Conservation (phyloP, 2,888 invertebrate genomes). For the Drosophila neonasuta region DNA sequence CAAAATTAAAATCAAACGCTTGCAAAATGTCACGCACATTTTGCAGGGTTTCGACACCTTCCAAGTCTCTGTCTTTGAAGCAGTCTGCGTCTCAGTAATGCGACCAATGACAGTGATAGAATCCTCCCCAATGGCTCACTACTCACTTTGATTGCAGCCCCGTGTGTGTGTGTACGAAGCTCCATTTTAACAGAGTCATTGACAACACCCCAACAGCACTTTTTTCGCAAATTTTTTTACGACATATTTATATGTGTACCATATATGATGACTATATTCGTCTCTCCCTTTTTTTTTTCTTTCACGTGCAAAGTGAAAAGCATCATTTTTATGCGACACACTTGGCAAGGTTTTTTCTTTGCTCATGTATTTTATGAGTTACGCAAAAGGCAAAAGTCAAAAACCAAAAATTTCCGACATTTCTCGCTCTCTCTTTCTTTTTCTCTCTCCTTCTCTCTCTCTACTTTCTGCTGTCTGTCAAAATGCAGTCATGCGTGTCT, state of each 20-base stretch:
- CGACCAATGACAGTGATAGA: conserved; percentile 40
- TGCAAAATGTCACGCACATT: conserved; percentile 47
- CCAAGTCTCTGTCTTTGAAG: not conserved
- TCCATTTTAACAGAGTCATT: conserved; percentile 30
- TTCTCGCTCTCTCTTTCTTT: not conserved
- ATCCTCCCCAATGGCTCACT: conserved; percentile 21
- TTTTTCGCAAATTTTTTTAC: conserved; percentile 28
- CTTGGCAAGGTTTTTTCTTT: conserved; percentile 42
- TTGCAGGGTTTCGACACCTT: conserved; percentile 3
- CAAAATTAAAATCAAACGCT: conserved; percentile 55
- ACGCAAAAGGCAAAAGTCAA: conserved; percentile 37
- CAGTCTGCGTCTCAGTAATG: conserved; percentile 9
- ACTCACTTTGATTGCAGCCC: conserved; percentile 65
- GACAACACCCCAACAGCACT: conserved; percentile 10
- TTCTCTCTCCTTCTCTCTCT: not conserved
- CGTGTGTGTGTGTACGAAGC: conserved; percentile 26
- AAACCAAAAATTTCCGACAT: conserved; percentile 33
- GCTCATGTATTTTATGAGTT: conserved; percentile 44
- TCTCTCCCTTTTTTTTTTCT: conserved; percentile 2
- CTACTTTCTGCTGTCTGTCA: conserved; percentile 26
- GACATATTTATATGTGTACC: conserved; percentile 7
- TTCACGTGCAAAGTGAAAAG: conserved; percentile 42
- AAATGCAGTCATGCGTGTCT: conserved; percentile 63
- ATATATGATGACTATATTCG: not conserved
- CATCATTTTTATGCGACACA: conserved; percentile 53